phyloP scores from a whole-genome alignment of 2,888 invertebrate species.

The Nymphalis urticae region DNA sequence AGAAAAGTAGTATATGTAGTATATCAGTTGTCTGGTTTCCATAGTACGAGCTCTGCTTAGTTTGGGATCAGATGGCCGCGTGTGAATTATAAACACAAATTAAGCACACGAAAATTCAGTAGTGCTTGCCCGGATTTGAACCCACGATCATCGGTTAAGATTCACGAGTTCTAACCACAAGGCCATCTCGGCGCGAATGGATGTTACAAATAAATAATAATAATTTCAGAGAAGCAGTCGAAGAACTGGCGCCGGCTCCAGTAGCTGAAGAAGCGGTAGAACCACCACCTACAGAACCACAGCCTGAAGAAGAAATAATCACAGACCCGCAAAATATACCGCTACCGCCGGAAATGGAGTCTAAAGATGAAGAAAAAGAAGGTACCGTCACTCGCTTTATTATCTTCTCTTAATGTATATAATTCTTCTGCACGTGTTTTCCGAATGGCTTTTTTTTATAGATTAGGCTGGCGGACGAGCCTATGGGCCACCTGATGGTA shows the following conservation, averaged over 20 bases:
- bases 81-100: no score
- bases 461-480: no score
- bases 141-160: no score
- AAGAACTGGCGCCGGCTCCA: conserved; percentile 2
- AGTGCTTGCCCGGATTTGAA: background rate
- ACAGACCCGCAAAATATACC: conserved; percentile 44
- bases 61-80: no score
- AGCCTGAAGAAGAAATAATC: conserved; percentile 20
- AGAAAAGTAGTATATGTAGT: no score
- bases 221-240: background rate
- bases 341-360: conserved; percentile 40
- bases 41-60: no score
- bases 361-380: background rate
- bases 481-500: no score
- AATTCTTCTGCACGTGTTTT: no score
- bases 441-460: no score
- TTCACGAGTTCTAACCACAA: no score
- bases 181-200: background rate
- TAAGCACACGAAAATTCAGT: background rate
- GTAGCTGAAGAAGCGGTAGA: background rate
- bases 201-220: background rate
- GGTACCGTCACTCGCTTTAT: background rate
- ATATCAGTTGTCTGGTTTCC: no score
- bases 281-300: conserved; percentile 22
- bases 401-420: no score